Evolutionary conservation across 1,140 invertebrate genomes (phyloP), one percentile per base, ranked within the genome.

Genomic region (Drosophila bifasciata): DNA sequence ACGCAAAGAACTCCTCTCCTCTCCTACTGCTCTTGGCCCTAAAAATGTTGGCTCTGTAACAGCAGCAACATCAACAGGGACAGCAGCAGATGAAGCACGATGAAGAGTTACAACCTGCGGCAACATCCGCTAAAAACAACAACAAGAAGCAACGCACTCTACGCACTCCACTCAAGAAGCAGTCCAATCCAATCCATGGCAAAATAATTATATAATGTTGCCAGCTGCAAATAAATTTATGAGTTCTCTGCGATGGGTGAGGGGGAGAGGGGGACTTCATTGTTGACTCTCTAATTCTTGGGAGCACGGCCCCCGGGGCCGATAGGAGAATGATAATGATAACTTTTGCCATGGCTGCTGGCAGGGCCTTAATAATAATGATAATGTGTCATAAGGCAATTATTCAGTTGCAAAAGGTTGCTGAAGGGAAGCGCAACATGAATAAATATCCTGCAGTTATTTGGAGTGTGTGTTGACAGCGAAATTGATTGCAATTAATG

Each of bases 301-400:
- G 81, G 36, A 32, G 17, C 49, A n/a, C 17, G 49, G 49, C 43
- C 64, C 41, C 60, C 13, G 58, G 53, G 21, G 69, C 48, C 49
- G 61, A 71, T 71, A 71, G 45, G 53, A 59, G 66, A 81, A 83
- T 84, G 58, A 79, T 88, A 79, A 88, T 72, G 45, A 59, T 72
- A 32, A 36, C 56, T 46, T n/a, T 46, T 45, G 61, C 78, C 50
- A 57, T 52, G 66, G 59, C 46, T 44, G 44, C 46, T 39, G 49
- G 36, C 57, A 67, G n/a, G n/a, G 52, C 16, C 61, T 49, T 83
- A 83, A 88, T 86, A 81, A 88, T 88, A 88, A 88, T 88, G 83
- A 88, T 88, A 88, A 88, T 88, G 83, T 88, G 83, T 88, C 83
- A 88, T 88, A 88, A 88, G 83, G 84, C 73, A 88, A 88, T 88